Evolutionary conservation across 2,888 invertebrate genomes (phyloP).

Genomic region (Scaptomyza reducta): DNA sequence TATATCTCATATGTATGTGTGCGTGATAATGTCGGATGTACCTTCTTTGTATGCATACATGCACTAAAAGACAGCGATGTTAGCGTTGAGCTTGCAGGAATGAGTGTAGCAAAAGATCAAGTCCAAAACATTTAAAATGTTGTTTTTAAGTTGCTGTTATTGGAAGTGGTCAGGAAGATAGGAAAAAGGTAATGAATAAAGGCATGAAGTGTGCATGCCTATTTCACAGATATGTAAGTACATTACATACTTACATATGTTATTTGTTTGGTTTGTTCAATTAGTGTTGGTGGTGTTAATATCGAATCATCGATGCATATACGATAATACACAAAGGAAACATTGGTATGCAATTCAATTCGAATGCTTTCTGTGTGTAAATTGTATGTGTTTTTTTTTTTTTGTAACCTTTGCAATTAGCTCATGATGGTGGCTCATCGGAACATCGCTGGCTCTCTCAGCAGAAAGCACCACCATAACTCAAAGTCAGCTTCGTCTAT

Average conservation of each 20-base stretch:
- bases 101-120: slow-evolving; percentile 12
- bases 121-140: neutral
- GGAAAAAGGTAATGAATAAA: neutral
- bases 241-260: slow-evolving; percentile 9
- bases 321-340: slow-evolving; percentile 80
- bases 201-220: slow-evolving; percentile 8
- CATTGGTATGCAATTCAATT: slow-evolving; percentile 33
- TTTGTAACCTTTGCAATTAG: slow-evolving; percentile 49
- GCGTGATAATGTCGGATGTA: slow-evolving; percentile 1
- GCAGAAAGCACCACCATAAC: slow-evolving; percentile 84
- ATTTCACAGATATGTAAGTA: slow-evolving; percentile 10
- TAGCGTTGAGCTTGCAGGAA: slow-evolving; percentile 14
- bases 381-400: slow-evolving; percentile 55
- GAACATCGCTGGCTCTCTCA: slow-evolving; percentile 74
- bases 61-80: slow-evolving; percentile 20
- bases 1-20: too few relatives aligned
- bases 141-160: neutral
- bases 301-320: slow-evolving; percentile 65
- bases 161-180: slow-evolving; percentile 4
- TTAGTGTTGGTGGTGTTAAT: slow-evolving; percentile 28
- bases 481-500: slow-evolving; percentile 81
- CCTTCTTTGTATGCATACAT: slow-evolving; percentile 30
- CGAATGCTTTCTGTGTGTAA: slow-evolving; percentile 75
- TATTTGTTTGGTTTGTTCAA: neutral
- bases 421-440: slow-evolving; percentile 51